Base-by-base conservation (phyloP, 2,888 invertebrate species). In the Spodoptera picta region DNA sequence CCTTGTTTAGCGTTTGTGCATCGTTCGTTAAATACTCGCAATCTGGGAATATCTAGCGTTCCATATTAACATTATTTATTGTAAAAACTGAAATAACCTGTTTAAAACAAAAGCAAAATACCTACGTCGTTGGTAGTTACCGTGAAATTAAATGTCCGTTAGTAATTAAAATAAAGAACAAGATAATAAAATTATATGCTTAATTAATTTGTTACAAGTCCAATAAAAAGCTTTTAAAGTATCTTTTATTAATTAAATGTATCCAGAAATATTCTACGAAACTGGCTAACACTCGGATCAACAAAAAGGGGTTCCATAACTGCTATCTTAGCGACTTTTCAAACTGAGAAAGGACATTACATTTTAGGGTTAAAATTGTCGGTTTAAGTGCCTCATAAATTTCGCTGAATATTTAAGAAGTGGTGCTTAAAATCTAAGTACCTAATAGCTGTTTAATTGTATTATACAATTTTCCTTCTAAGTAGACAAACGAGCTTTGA, bases 361-460 rank as follows among this genome's bases (percentile, higher is more conserved):
- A 70, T 73, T 73, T 70, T 51, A 73, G 45, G 54, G 44, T 27
- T 47, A 14, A 60, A 71, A 71, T 60, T 60, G 14, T 58, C 45
- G 62, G 62, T 62, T 70, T 67, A 62, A 73, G 57, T 62, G 55
- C 47, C 51, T 55, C 62, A 73, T 70, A 63, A 68, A 72, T 68
- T 72, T 73, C 64, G 59, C 73, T 72, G 73, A 72, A 69, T 73
- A 60, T 72, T 72, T 57, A 68, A 73, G 63, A 68, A 73, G 63
- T 60, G 73, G 53, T 60, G 60, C 73, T 73, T 64, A 48, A 73
- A 68, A 73, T 68, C 63, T 68, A 64, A 72, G 67, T 62, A 58
- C 10, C 44, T 72, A 54, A 57, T 59, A 63, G 69, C 46, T 63
- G 45, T 56, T 64, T 59, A 68, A 73, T 68, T 72, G 59, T 60